phyloP scores from a whole-genome alignment of 2,113 vertebrate species.

The Plecturocebus donacophilus region DNA sequence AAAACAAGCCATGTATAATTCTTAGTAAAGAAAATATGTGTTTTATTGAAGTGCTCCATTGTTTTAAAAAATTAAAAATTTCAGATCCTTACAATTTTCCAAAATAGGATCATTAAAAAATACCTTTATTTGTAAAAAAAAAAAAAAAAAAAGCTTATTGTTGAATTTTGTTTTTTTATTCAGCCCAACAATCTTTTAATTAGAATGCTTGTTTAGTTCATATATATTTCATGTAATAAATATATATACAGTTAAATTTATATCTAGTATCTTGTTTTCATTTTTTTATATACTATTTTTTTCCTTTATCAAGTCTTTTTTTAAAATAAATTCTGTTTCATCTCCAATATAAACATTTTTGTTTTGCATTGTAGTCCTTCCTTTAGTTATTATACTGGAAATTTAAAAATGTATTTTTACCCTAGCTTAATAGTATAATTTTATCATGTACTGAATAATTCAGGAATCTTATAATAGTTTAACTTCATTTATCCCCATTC shows the following conservation, averaged over 20 bases:
- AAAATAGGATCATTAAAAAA: not conserved
- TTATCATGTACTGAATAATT: not conserved
- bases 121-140: not conserved
- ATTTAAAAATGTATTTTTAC: not conserved
- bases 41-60: not conserved
- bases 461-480: not conserved
- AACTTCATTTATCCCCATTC: not conserved
- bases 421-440: not conserved
- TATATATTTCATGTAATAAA: not conserved
- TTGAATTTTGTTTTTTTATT: not conserved
- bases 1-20: not conserved
- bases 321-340: not conserved
- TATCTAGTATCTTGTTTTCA: not conserved
- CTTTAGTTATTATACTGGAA: not conserved
- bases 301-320: not conserved
- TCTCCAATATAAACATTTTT: not conserved
- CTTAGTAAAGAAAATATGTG: not conserved
- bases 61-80: not conserved
- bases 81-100: not conserved
- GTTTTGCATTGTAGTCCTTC: not conserved
- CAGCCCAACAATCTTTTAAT: not conserved
- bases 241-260: not conserved
- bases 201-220: not conserved
- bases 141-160: too few species aligned
- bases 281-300: not conserved